Base-by-base conservation (phyloP, 1,140 invertebrate genomes). In the Bombus waltoni region DNA sequence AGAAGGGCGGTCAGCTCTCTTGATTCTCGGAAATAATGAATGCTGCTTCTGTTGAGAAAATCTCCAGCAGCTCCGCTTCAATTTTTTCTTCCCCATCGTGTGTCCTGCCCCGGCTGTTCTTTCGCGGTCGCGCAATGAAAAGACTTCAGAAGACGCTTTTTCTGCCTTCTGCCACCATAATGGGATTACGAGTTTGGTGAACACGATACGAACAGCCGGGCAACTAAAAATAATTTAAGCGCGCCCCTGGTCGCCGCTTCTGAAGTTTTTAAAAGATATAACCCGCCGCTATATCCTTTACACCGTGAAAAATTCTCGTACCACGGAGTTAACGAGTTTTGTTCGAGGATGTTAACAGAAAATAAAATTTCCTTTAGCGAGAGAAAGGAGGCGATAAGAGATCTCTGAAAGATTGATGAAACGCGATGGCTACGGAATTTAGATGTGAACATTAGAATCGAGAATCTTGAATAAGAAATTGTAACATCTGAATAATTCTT, bases 21-120 rank as follows among this genome's bases (percentile, higher is more conserved):
- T 87, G 77, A 86, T 93, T 93, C 92, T 90, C 66, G 90, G 92
- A 93, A 93, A 93, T 92, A 92, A 93, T 93, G 91, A 93, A 93
- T 93, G 91, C 90, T 79, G 88, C 91, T 92, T 93, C 87, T 93
- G 92, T 93, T 92, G 87, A 77, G 57, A 93, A 92, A 92, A 91
- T 92, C 91, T 91, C 73, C 72, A 59, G 44, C 79, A 77, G 72
- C 89, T 78, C 71, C 47, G 35, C 76, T 84, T 71, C 68, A 88
- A 86, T 87, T 86, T 87, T 66, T 88, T 79, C 35, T 53, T 38
- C 81, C 40, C 74, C 28, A 81, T 87, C 71, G 78, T 80, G 71
- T 71, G 38, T 78, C 59, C 59, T 72, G 40, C 84, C 66, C 78
- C 72, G 42, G 11, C n/a, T 81, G 85, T 89, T 75, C 85, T 79